phyloP scores from a whole-genome alignment of 2,113 vertebrate genomes.

The Vombatus ursinus region DNA sequence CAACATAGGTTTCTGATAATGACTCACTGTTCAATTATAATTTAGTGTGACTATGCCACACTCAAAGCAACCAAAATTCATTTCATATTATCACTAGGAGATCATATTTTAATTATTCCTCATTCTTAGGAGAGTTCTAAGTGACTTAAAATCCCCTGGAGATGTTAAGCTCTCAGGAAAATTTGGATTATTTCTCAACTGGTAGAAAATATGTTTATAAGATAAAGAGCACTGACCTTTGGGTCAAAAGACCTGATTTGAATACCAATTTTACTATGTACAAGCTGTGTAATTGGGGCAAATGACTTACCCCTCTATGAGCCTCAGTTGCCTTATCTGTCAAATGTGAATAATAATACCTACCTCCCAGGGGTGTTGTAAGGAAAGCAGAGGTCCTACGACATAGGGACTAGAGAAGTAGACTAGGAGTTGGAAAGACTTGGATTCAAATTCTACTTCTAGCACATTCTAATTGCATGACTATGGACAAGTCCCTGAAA shows the following conservation, averaged over 20 bases:
- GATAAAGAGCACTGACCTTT: not conserved
- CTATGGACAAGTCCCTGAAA: not conserved
- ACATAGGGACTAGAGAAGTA: not conserved
- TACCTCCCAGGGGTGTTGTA: not conserved
- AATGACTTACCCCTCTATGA: not conserved
- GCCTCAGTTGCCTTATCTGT: not conserved
- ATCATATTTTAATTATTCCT: not conserved
- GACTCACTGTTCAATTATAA: not conserved
- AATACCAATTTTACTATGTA: not conserved
- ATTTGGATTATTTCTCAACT: not conserved
- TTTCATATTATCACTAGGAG: not conserved
- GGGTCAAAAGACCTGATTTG: not conserved
- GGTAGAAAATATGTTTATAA: not conserved
- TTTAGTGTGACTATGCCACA: not conserved
- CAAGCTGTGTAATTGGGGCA: not conserved
- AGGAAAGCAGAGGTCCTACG: not conserved
- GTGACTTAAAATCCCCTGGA: not conserved
- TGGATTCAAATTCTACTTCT: not conserved
- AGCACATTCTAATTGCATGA: not conserved
- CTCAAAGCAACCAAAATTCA: not conserved
- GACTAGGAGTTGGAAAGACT: not conserved
- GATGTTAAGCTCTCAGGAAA: not conserved
- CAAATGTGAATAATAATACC: not conserved
- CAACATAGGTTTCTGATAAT: not conserved
- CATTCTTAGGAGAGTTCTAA: not conserved